A percentile compares a stretch with the other conserved stretches of the same genome.
These are phyloP conservation scores for Metaphire vulgaris DNA, from an alignment of 1,140 invertebrate species.

Conservation along the genomic window DNA sequence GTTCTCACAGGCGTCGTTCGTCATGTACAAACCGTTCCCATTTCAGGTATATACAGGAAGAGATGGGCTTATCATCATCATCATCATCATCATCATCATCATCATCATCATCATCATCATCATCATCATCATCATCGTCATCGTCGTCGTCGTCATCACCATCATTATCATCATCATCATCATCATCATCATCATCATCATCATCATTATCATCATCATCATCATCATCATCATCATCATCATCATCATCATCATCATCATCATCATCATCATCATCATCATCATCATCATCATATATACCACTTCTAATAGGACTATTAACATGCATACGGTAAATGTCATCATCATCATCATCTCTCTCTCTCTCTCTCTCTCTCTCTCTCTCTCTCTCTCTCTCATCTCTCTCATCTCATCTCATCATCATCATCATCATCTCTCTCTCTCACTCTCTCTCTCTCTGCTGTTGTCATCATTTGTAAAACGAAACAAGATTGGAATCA, in stretches of 20 bases:
- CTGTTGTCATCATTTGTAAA: no score
- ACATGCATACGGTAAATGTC: neutral
- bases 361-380: no score
- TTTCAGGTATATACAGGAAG: constrained; percentile 9
- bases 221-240: constrained; percentile 25
- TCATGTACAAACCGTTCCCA: constrained; percentile 14
- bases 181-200: constrained; percentile 26
- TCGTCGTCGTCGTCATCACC: constrained; percentile 17
- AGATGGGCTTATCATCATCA: neutral
- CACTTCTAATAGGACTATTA: constrained; percentile 6
- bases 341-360: constrained; percentile 14
- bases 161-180: constrained; percentile 24
- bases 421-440: no score
- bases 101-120: constrained; percentile 20
- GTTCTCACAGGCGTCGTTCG: constrained; percentile 20
- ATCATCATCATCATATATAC: constrained; percentile 19
- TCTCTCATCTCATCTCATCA: no score
- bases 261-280: constrained; percentile 22
- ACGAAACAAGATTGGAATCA: no score
- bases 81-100: constrained; percentile 21
- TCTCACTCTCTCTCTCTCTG: no score
- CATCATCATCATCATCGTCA: constrained; percentile 17
- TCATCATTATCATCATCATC: constrained; percentile 21
- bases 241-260: constrained; percentile 24
- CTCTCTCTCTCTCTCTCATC: no score